phyloP scores from a whole-genome alignment of 1,140 invertebrate genomes.

The Fopius arisanus region DNA sequence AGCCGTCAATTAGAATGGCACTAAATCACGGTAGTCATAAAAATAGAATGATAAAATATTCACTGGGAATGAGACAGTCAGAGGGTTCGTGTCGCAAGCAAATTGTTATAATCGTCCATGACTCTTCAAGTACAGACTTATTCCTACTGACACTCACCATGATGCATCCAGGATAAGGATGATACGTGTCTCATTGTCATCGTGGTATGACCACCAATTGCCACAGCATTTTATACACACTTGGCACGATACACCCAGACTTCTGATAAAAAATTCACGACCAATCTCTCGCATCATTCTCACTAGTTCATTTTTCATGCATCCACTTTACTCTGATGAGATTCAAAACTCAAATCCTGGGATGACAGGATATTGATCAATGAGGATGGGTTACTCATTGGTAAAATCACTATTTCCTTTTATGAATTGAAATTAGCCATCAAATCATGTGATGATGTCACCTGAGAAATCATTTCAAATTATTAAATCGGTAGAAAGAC shows the following conservation, averaged over 20 bases:
- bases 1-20: background rate
- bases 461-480: too few relatives aligned
- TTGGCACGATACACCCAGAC: constrained; percentile 7
- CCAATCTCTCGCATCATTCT: background rate
- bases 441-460: too few relatives aligned
- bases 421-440: too few relatives aligned
- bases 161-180: constrained; percentile 50
- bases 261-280: background rate
- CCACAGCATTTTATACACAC: constrained; percentile 35
- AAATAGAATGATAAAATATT: constrained; percentile 10
- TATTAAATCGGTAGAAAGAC: too few relatives aligned
- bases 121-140: constrained; percentile 19
- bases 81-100: constrained; percentile 1
- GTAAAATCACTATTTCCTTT: too few relatives aligned
- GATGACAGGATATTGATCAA: too few relatives aligned
- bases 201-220: constrained; percentile 47
- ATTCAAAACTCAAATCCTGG: too few relatives aligned
- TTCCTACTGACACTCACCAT: constrained; percentile 38
- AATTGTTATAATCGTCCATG: constrained; percentile 34
- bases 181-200: constrained; percentile 55
- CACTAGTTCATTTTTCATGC: background rate
- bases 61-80: constrained; percentile 13
- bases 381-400: too few relatives aligned
- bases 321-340: background rate
- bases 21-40: background rate